phyloP scores from a whole-genome alignment of 2,113 vertebrate genomes.

The Trochalopteron elliotii region DNA sequence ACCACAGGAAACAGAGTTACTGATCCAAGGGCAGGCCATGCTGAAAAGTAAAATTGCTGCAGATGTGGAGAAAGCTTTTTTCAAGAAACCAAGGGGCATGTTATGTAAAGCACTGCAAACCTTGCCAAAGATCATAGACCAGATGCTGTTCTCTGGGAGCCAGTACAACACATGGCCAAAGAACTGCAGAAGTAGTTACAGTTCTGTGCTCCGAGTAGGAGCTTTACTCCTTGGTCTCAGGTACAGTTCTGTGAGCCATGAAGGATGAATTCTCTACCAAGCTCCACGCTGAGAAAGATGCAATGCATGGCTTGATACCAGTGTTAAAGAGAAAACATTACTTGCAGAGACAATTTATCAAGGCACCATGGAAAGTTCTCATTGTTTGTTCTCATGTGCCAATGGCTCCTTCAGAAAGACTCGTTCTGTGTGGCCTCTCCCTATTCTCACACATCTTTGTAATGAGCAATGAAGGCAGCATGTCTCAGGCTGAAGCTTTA shows the following conservation, averaged over 20 bases:
- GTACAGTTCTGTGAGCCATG: neutral
- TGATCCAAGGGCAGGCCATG: neutral
- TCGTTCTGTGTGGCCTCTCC: accelerated
- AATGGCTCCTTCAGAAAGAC: neutral
- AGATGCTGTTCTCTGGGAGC: neutral
- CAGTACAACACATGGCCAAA: neutral
- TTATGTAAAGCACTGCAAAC: neutral
- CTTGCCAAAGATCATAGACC: neutral
- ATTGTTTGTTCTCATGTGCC: accelerated
- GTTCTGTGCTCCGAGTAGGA: neutral
- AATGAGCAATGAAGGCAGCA: accelerated
- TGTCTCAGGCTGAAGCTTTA: accelerated
- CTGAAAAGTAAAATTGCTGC: neutral
- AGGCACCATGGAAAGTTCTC: accelerated
- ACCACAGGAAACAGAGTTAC: neutral
- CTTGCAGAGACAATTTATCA: neutral
- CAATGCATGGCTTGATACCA: accelerated
- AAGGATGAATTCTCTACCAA: neutral
- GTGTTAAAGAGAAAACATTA: neutral
- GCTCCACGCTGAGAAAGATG: neutral
- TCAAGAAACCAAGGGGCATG: neutral
- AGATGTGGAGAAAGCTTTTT: neutral
- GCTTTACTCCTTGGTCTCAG: neutral
- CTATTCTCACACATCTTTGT: accelerated
- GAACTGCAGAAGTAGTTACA: neutral